Evolutionary conservation across 2,888 invertebrate genomes (phyloP).

Genomic region (Drosophila setosimentum): DNA sequence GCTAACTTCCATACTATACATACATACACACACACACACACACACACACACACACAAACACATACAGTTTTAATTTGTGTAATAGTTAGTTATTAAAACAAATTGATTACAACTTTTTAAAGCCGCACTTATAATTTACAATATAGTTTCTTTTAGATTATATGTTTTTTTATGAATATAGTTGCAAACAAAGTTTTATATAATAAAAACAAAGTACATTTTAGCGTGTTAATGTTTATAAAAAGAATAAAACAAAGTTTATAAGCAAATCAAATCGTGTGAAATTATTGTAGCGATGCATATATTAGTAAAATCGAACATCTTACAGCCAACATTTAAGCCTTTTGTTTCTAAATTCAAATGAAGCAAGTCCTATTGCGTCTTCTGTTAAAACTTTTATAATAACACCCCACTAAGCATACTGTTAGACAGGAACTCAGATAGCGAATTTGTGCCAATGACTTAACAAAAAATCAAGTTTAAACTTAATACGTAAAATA

Average conservation of each 20-base stretch:
- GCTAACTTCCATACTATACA: constrained; percentile 22
- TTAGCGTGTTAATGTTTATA: constrained; percentile 65
- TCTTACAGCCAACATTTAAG: constrained; percentile 1
- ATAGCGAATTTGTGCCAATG: constrained; percentile 70
- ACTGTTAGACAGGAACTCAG: constrained; percentile 41
- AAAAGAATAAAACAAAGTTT: constrained; percentile 73
- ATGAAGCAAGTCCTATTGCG: background rate
- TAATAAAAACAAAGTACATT: constrained; percentile 53
- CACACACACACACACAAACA: constrained; percentile 27
- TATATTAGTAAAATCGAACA: constrained; percentile 10
- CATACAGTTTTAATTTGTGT: constrained; percentile 46
- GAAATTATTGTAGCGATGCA: constrained; percentile 60
- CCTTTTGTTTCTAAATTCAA: constrained; percentile 12
- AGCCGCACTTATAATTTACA: constrained; percentile 60
- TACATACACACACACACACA: constrained; percentile 26
- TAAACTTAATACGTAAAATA: constrained; percentile 46
- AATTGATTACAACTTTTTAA: constrained; percentile 52
- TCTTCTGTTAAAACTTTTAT: constrained; percentile 13
- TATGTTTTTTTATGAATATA: constrained; percentile 54
- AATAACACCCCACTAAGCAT: constrained; percentile 19
- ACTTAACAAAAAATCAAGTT: constrained; percentile 41
- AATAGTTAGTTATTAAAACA: constrained; percentile 51
- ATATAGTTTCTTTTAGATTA: constrained; percentile 48
- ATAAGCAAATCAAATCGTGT: constrained; percentile 63
- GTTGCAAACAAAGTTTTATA: constrained; percentile 67